These are phyloP conservation scores for Microtus californicus DNA, from an alignment of 2,797 vertebrate genomes.

Conservation along the genomic window DNA sequence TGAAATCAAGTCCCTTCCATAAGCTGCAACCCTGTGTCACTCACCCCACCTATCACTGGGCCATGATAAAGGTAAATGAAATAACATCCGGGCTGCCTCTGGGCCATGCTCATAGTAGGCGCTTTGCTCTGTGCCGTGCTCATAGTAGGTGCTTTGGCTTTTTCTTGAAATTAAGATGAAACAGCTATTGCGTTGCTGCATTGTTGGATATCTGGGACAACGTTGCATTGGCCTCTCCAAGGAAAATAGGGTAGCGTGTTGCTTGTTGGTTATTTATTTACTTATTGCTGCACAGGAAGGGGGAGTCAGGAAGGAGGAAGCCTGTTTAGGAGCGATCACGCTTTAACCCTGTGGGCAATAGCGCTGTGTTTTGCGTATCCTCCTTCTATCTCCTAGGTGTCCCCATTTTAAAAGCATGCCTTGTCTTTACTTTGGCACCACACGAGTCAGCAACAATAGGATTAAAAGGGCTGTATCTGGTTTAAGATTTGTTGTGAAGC, in stretches of 20 bases:
- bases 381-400: slow-evolving; percentile 65
- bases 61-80: neutral
- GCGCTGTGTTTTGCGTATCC: slow-evolving; percentile 61
- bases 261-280: slow-evolving; percentile 71
- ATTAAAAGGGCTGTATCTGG: slow-evolving; percentile 78
- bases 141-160: slow-evolving; percentile 11
- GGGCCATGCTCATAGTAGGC: neutral
- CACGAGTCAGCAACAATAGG: slow-evolving; percentile 67
- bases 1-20: slow-evolving; percentile 1
- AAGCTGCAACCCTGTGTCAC: neutral
- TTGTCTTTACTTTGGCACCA: slow-evolving; percentile 80
- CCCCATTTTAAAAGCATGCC: slow-evolving; percentile 57
- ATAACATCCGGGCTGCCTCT: neutral
- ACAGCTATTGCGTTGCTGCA: neutral
- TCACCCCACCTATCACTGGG: neutral
- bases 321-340: slow-evolving; percentile 66
- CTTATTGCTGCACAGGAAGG: slow-evolving; percentile 57
- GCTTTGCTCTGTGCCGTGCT: neutral
- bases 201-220: no score
- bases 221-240: neutral
- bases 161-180: neutral
- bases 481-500: slow-evolving; percentile 77
- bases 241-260: neutral
- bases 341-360: slow-evolving; percentile 45
- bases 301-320: slow-evolving; percentile 35